Evolutionary conservation across 2,113 vertebrate genomes (phyloP).

Genomic region (Chionomys nivalis): DNA sequence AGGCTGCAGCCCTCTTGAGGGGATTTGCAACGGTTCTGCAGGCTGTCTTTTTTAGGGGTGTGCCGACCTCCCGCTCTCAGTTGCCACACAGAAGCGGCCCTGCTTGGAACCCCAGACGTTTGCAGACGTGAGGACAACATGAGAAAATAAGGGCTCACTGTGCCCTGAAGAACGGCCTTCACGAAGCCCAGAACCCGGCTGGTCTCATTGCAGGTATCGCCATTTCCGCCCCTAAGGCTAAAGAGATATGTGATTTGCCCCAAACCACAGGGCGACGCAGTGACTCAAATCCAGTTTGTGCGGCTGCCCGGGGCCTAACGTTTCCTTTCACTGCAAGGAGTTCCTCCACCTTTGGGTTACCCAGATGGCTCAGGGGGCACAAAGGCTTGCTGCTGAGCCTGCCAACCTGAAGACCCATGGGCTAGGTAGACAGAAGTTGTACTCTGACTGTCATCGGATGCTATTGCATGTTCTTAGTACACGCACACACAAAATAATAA

Average conservation of each 20-base stretch:
- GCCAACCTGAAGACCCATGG: not conserved
- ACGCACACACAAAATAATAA: not conserved
- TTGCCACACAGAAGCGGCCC: not conserved
- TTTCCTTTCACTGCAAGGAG: constrained; percentile 60
- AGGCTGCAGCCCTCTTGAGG: not conserved
- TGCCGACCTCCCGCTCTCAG: not conserved
- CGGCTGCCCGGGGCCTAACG: not conserved
- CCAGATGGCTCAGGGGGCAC: not conserved
- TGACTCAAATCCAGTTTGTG: constrained; percentile 71
- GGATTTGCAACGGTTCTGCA: not conserved
- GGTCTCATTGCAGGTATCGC: not conserved
- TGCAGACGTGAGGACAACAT: not conserved
- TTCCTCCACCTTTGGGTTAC: constrained; percentile 14
- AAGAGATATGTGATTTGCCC: constrained; percentile 46
- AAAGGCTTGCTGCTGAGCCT: not conserved
- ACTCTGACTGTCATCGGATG: not conserved
- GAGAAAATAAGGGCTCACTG: not conserved
- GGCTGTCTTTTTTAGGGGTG: not conserved
- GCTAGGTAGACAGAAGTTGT: not conserved
- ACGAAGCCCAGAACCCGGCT: not conserved
- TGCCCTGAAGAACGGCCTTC: not conserved
- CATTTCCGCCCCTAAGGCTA: not conserved
- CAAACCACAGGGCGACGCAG: constrained; percentile 34
- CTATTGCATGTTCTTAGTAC: not conserved
- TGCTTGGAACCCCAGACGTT: not conserved